These are phyloP conservation scores for Tinamus guttatus DNA, from an alignment of 2,113 vertebrate genomes.

Conservation along the genomic window DNA sequence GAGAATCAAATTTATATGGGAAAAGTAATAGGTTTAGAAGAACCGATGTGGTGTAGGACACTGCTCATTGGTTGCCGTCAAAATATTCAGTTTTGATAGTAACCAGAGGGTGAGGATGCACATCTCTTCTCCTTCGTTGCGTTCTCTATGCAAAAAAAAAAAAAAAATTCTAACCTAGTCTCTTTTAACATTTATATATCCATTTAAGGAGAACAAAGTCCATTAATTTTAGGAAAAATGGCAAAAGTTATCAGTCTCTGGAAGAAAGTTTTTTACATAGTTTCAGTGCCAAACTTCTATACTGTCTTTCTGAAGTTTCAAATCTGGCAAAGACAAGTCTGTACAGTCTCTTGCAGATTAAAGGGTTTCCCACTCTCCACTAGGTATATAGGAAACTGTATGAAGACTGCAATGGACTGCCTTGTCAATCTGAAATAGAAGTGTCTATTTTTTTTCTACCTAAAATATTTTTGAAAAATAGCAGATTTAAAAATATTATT, in stretches of 20 bases:
- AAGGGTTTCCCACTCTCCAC: fast-evolving
- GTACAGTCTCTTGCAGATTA: background rate
- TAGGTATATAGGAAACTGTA: background rate
- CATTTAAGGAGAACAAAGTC: background rate
- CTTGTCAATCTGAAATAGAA: background rate
- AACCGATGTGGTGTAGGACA: background rate
- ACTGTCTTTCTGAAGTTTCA: background rate
- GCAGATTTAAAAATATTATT: background rate
- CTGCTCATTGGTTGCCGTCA: background rate
- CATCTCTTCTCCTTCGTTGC: background rate
- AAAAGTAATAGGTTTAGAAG: background rate
- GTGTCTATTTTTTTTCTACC: background rate
- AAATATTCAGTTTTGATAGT: background rate
- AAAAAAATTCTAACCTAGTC: background rate
- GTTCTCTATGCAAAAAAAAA: background rate
- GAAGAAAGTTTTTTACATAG: background rate
- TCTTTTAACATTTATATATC: background rate
- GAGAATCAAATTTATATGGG: background rate
- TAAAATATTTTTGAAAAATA: background rate
- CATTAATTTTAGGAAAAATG: background rate
- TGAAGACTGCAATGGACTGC: background rate
- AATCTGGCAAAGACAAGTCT: background rate
- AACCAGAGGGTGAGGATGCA: background rate
- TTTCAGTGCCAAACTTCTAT: background rate
- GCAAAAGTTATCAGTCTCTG: background rate